Conservation (phyloP, 1,140 invertebrate species). For the Drosophila orena region DNA sequence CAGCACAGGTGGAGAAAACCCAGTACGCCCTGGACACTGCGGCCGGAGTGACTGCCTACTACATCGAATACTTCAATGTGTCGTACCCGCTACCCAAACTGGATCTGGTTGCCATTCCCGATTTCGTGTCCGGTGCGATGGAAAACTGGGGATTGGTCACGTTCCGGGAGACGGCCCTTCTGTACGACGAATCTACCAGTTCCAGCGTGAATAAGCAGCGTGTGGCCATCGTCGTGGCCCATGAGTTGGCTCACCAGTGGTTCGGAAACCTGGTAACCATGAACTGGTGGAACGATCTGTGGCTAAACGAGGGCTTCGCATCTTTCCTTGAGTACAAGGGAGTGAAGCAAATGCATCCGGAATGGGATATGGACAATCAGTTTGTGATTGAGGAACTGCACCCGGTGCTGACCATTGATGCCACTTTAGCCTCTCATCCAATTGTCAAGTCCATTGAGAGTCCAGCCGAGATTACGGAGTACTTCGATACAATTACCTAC, state of each 20-base stretch:
- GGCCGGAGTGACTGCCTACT: slow-evolving; percentile 92
- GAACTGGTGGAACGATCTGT: slow-evolving; percentile 97
- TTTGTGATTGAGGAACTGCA: slow-evolving; percentile 91
- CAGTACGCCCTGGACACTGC: slow-evolving; percentile 92
- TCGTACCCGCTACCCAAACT: slow-evolving; percentile 94
- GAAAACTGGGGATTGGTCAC: slow-evolving; percentile 97
- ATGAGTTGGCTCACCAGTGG: slow-evolving; percentile 97
- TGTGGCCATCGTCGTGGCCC: slow-evolving; percentile 93
- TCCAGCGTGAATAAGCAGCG: slow-evolving; percentile 91
- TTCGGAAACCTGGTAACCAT: slow-evolving; percentile 95
- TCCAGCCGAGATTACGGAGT: slow-evolving; percentile 95
- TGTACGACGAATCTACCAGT: slow-evolving; percentile 89
- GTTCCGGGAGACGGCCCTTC: slow-evolving; percentile 92
- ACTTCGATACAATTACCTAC: slow-evolving; percentile 97
- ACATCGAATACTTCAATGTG: slow-evolving; percentile 94
- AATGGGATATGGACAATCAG: slow-evolving; percentile 94
- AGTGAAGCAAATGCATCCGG: slow-evolving; percentile 89
- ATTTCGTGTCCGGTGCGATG: slow-evolving; percentile 98
- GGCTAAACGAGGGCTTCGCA: slow-evolving; percentile 97
- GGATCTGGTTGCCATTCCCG: slow-evolving; percentile 96
- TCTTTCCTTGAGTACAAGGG: slow-evolving; percentile 94
- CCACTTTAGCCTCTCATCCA: slow-evolving; percentile 93
- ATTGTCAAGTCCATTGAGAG: slow-evolving; percentile 93
- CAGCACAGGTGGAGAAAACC: slow-evolving; percentile 90
- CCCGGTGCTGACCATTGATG: slow-evolving; percentile 90